Percentiles rank a stretch among this genome's conserved stretches.
These are phyloP conservation scores for Globodera ellingtonae DNA, from an alignment of 1,140 invertebrate genomes.

Conservation along the genomic window DNA sequence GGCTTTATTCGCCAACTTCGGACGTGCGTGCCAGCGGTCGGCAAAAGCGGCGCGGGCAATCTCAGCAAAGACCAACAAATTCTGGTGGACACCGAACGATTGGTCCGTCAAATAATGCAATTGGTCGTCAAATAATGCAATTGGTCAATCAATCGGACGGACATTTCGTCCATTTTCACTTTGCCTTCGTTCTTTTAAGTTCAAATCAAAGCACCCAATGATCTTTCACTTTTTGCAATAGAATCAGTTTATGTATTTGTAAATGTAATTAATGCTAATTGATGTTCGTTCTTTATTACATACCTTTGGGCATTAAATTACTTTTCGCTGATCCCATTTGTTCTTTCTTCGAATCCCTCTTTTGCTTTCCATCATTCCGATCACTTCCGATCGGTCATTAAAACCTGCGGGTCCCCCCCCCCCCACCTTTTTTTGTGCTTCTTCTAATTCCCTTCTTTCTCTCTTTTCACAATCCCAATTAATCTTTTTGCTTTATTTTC, in stretches of 20 bases:
- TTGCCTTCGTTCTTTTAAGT: slow-evolving; percentile 7
- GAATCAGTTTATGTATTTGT: not conserved
- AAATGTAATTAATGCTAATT: not conserved
- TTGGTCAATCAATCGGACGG: slow-evolving; percentile 45
- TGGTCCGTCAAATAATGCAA: slow-evolving; percentile 61
- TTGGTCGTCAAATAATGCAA: slow-evolving; percentile 59
- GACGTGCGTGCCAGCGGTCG: slow-evolving; percentile 34
- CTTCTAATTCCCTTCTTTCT: too few relatives aligned
- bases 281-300: not conserved
- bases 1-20: slow-evolving; percentile 56
- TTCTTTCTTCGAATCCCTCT: too few relatives aligned
- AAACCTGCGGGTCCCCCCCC: too few relatives aligned
- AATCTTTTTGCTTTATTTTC: too few relatives aligned
- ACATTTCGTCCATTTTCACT: not conserved
- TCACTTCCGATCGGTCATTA: too few relatives aligned
- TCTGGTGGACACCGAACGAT: slow-evolving; percentile 54
- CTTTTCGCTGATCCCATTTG: too few relatives aligned
- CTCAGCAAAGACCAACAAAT: slow-evolving; percentile 49
- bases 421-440: too few relatives aligned
- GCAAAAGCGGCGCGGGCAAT: not conserved
- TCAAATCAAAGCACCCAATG: not conserved
- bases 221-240: slow-evolving; percentile 9
- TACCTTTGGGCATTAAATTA: not conserved
- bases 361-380: too few relatives aligned
- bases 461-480: too few relatives aligned